Conservation (phyloP, 2,888 invertebrate genomes). For the Ashinkailepas kermadecensis region DNA sequence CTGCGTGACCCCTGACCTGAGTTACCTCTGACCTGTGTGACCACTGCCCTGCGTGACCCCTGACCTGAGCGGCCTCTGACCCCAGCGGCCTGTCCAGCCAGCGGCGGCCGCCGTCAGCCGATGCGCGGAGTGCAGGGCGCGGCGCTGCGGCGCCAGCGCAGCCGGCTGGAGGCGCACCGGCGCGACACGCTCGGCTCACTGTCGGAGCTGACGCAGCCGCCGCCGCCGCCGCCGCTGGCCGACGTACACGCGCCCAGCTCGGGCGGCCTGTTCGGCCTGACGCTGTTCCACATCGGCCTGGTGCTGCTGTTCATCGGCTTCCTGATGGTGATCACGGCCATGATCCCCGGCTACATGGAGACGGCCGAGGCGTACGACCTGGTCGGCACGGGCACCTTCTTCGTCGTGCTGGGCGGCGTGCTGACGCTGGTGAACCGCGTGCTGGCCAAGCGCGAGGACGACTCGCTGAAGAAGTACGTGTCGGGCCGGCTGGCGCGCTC, state of each 20-base stretch:
- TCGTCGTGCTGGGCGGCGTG: conserved; percentile 32
- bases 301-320: conserved; percentile 34
- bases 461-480: conserved; percentile 33
- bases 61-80: too few species aligned
- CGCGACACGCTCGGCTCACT: conserved; percentile 27
- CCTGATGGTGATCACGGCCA: conserved; percentile 32
- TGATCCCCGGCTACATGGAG: conserved; percentile 32
- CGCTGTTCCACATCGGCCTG: conserved; percentile 33
- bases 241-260: neutral
- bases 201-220: conserved; percentile 25
- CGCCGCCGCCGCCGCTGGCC: neutral
- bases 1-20: too few species aligned
- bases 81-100: too few species aligned
- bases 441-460: conserved; percentile 32
- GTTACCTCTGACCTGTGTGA: too few species aligned
- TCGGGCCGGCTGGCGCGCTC: conserved; percentile 31
- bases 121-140: conserved; percentile 33
- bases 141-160: conserved; percentile 32
- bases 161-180: conserved; percentile 29
- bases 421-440: conserved; percentile 33
- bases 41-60: too few species aligned
- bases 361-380: conserved; percentile 29
- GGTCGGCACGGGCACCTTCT: conserved; percentile 33
- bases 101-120: too few species aligned
- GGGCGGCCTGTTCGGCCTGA: conserved; percentile 30